Conservation (phyloP, 2,888 invertebrate genomes). For the Leptarthrus brevirostris region DNA sequence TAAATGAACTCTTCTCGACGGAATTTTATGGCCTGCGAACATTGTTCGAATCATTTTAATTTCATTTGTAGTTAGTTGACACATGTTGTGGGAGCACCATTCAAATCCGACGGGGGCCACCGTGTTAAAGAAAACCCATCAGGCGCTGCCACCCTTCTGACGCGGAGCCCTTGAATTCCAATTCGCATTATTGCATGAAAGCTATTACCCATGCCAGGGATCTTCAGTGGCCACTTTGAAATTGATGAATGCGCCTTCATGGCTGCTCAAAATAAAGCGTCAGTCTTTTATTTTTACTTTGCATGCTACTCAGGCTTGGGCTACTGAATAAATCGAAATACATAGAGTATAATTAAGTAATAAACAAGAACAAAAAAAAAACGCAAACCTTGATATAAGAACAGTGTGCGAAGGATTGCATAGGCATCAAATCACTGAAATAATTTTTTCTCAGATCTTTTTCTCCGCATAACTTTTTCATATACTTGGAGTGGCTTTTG, state of each 20-base stretch:
- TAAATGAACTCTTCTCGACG: slow-evolving; percentile 51
- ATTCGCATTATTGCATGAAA: slow-evolving; percentile 36
- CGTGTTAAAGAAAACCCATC: slow-evolving; percentile 32
- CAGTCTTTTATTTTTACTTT: no score
- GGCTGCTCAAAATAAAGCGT: slow-evolving; percentile 15
- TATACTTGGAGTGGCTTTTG: no score
- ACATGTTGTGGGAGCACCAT: slow-evolving; percentile 50
- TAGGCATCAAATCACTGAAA: no score
- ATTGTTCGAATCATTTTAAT: slow-evolving; percentile 55
- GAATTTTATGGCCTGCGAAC: slow-evolving; percentile 50
- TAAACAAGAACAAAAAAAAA: no score
- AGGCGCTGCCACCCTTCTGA: not conserved
- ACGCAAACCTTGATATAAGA: no score
- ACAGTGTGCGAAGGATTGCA: no score
- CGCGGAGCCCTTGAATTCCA: slow-evolving; percentile 5
- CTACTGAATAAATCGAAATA: no score
- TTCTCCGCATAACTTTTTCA: no score
- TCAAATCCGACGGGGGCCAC: not conserved
- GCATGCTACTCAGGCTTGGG: no score
- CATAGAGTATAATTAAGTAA: no score
- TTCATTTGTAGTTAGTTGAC: slow-evolving; percentile 54
- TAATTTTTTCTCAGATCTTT: no score
- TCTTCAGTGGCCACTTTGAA: slow-evolving; percentile 23
- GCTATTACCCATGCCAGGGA: slow-evolving; percentile 37
- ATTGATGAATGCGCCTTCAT: slow-evolving; percentile 32